Percentiles rank a stretch among this genome's conserved stretches.
Evolutionary conservation across 1,140 invertebrate genomes (phyloP).

Genomic region (Drosophila grimshawi): DNA sequence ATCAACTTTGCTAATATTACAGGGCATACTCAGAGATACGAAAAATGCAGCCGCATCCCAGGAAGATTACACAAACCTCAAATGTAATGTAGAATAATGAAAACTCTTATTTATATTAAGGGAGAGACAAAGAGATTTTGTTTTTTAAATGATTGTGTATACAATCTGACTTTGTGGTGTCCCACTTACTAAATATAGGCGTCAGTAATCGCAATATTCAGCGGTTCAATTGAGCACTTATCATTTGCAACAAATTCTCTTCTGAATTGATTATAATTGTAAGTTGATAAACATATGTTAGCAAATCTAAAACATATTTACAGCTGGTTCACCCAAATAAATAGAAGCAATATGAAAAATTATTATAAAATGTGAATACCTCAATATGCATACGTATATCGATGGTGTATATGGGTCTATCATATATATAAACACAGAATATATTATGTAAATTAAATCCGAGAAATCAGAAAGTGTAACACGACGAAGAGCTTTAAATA

Average conservation of each 20-base stretch:
- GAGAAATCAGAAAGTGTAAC: too few species aligned
- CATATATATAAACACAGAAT: too few species aligned
- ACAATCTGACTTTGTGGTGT: too few species aligned
- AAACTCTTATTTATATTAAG: background rate
- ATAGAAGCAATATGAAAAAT: background rate
- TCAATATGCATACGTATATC: too few species aligned
- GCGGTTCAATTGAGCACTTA: too few species aligned
- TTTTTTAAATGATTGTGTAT: background rate
- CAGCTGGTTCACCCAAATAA: conserved; percentile 8
- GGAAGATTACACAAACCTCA: conserved; percentile 47
- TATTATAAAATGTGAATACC: background rate
- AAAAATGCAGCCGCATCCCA: conserved; percentile 37
- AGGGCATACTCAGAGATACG: conserved; percentile 72
- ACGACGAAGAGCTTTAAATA: too few species aligned
- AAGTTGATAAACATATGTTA: background rate
- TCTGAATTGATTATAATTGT: background rate
- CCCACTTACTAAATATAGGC: too few species aligned
- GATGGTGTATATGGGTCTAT: too few species aligned
- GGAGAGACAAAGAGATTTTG: background rate
- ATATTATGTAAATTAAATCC: too few species aligned
- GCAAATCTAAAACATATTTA: background rate
- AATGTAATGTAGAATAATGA: conserved; percentile 51
- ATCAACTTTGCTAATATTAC: conserved; percentile 37
- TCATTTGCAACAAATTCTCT: too few species aligned
- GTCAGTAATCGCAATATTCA: too few species aligned